phyloP scores from a whole-genome alignment of 23 tunicate species.

The Halocynthia aurantium region DNA sequence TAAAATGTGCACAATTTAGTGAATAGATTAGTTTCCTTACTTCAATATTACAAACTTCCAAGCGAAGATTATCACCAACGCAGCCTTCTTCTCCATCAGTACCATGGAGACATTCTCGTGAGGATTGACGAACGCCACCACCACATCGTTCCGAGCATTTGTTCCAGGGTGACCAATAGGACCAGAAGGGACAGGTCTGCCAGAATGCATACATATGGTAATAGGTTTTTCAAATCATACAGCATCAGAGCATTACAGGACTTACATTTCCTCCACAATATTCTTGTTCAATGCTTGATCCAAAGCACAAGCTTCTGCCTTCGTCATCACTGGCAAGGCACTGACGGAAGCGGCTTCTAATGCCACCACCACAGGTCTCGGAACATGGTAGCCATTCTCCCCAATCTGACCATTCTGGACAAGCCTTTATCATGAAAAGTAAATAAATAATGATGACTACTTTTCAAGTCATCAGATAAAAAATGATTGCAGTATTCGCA shows the following conservation, averaged over 20 bases:
- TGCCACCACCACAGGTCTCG: constrained; percentile 54
- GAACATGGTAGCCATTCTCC: constrained; percentile 33
- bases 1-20: too few species aligned
- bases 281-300: constrained; percentile 28
- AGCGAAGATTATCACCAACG: constrained; percentile 15
- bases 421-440: constrained; percentile 9
- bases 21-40: constrained; percentile 15
- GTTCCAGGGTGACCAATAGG: constrained; percentile 23
- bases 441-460: neutral
- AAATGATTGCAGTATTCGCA: neutral
- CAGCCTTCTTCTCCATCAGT: constrained; percentile 54
- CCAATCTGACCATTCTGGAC: constrained; percentile 27
- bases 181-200: constrained; percentile 38
- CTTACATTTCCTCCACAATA: constrained; percentile 55
- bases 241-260: too few species aligned
- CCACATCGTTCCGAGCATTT: constrained; percentile 32
- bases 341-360: neutral
- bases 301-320: constrained; percentile 33
- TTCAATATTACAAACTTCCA: constrained; percentile 30
- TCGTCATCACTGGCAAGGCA: constrained; percentile 8
- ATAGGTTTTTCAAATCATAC: too few species aligned
- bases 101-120: constrained; percentile 49
- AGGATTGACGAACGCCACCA: neutral
- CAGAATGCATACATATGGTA: too few species aligned
- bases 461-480: neutral